A percentile compares a stretch with the other conserved stretches of the same genome.
phyloP scores from a whole-genome alignment of 2,797 vertebrate species.

The Cephalopachus bancanus region DNA sequence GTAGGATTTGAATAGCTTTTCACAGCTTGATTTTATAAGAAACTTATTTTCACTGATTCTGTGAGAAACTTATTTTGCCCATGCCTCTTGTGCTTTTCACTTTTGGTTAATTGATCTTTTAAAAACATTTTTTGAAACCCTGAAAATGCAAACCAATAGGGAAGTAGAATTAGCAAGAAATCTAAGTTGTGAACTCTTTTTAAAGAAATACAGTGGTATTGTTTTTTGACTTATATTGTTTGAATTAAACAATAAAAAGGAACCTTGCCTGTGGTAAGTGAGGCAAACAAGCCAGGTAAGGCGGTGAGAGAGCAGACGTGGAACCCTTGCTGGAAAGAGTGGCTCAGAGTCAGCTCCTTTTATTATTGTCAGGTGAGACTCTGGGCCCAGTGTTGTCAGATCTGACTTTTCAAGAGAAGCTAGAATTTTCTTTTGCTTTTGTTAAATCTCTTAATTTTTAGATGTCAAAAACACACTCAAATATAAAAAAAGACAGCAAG shows the following conservation, averaged over 20 bases:
- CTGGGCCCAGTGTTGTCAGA: neutral
- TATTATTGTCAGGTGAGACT: neutral
- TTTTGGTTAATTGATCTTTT: constrained; percentile 7
- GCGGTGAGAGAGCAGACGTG: neutral
- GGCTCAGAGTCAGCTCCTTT: neutral
- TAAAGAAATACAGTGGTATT: constrained; percentile 24
- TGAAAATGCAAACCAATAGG: neutral
- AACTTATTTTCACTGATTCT: constrained; percentile 9
- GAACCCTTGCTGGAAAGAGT: neutral
- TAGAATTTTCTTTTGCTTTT: constrained; percentile 66
- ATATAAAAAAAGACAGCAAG: constrained; percentile 34
- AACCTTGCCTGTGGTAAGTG: neutral
- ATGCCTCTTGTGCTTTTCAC: neutral
- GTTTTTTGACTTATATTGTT: neutral
- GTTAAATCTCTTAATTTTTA: constrained; percentile 37
- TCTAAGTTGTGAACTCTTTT: constrained; percentile 5
- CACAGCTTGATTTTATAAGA: neutral
- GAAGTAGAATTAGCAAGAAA: constrained; percentile 32
- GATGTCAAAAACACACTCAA: constrained; percentile 51
- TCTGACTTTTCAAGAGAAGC: constrained; percentile 25
- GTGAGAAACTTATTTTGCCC: constrained; percentile 18
- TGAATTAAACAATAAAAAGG: neutral
- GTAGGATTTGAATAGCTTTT: neutral
- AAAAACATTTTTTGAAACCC: constrained; percentile 49
- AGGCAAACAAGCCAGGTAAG: neutral